A percentile compares a stretch with the other conserved stretches of the same genome.
Conservation (phyloP, 2,113 vertebrate species). For the Solea senegalensis region DNA sequence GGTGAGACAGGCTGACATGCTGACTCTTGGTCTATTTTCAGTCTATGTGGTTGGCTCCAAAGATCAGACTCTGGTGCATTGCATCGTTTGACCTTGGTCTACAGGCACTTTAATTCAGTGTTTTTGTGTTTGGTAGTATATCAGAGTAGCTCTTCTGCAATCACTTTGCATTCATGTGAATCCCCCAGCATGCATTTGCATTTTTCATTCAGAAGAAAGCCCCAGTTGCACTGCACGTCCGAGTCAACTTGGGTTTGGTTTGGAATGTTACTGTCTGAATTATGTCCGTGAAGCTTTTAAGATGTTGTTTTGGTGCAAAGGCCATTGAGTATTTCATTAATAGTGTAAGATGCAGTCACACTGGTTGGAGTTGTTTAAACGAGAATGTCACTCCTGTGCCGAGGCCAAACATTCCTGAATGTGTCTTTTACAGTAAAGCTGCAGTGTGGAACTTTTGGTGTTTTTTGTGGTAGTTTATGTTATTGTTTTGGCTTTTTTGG, state of each 20-base stretch:
- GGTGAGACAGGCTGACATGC: background rate
- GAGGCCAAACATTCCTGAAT: background rate
- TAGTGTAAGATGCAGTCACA: background rate
- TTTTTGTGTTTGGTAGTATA: conserved; percentile 1
- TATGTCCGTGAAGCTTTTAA: conserved; percentile 4
- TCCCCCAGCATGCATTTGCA: conserved; percentile 15
- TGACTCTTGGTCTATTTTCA: conserved; percentile 13
- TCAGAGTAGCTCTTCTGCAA: background rate
- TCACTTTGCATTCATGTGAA: conserved; percentile 19
- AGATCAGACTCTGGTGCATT: conserved; percentile 19
- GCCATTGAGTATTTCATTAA: background rate
- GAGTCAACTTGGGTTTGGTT: conserved; percentile 20
- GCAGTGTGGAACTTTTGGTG: too few species aligned
- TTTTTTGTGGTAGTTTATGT: too few species aligned
- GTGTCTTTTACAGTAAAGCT: too few species aligned
- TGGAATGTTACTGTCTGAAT: conserved; percentile 8
- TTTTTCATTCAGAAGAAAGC: conserved; percentile 35
- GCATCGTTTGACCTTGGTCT: conserved; percentile 12
- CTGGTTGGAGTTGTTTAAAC: too few species aligned
- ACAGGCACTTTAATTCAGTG: conserved; percentile 5
- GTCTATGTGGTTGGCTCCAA: background rate
- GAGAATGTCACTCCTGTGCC: background rate
- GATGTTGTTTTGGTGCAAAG: background rate
- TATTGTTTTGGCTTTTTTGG: too few species aligned
- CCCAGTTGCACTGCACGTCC: conserved; percentile 3